Percentiles rank a stretch among this genome's conserved stretches.
Conservation (phyloP, 2,113 vertebrate genomes). For the Cynopterus brachyotis region DNA sequence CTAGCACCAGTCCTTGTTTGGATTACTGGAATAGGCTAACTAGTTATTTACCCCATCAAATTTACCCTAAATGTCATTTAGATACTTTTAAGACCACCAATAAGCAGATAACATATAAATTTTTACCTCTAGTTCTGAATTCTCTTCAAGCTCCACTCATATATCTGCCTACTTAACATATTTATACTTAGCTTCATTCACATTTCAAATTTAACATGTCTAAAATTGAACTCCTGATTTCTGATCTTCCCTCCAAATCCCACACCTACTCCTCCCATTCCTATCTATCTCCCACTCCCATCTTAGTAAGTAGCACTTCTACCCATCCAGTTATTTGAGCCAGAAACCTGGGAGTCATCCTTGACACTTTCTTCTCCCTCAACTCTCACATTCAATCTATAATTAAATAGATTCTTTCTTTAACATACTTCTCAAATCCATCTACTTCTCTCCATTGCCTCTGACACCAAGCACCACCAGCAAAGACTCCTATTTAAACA, state of each 20-base stretch:
- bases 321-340: slow-evolving; percentile 57
- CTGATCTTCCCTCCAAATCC: slow-evolving; percentile 62
- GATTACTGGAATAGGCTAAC: neutral
- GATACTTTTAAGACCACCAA: slow-evolving; percentile 39
- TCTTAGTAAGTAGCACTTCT: slow-evolving; percentile 61
- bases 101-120: slow-evolving; percentile 33
- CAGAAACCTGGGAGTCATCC: slow-evolving; percentile 67
- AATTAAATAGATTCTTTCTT: slow-evolving; percentile 64
- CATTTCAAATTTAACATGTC: slow-evolving; percentile 67
- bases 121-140: slow-evolving; percentile 38
- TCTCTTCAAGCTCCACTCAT: slow-evolving; percentile 14
- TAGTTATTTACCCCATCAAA: slow-evolving; percentile 13
- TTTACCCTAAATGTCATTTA: neutral
- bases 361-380: slow-evolving; percentile 60
- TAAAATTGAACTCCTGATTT: slow-evolving; percentile 70
- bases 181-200: slow-evolving; percentile 66
- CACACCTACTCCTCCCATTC: slow-evolving; percentile 59
- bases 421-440: slow-evolving; percentile 58
- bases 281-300: slow-evolving; percentile 29
- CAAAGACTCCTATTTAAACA: neutral
- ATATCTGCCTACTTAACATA: slow-evolving; percentile 63
- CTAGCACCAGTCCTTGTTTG: neutral
- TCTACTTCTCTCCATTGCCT: slow-evolving; percentile 30
- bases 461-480: slow-evolving; percentile 33
- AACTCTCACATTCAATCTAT: slow-evolving; percentile 69